A percentile compares a stretch with the other conserved stretches of the same genome.
Evolutionary conservation across 2,888 invertebrate genomes (phyloP).

Genomic region (Orchestes rusci): DNA sequence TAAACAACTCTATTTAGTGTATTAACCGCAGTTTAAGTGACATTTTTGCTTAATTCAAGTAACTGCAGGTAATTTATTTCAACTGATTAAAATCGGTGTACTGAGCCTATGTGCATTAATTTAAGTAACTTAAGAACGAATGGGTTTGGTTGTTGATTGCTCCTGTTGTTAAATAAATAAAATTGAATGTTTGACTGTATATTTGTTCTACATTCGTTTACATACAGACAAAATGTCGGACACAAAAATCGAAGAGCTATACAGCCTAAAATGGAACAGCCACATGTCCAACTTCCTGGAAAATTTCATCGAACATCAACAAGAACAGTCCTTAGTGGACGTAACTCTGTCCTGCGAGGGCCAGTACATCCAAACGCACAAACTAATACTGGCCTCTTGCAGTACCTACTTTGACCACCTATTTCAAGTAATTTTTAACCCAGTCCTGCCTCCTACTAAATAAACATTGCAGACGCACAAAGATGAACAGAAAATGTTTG

Average conservation of each 20-base stretch:
- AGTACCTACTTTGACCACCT: slow-evolving; percentile 33
- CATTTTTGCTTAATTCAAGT: too few relatives aligned
- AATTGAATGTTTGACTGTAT: too few relatives aligned
- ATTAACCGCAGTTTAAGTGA: too few relatives aligned
- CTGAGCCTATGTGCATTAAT: too few relatives aligned
- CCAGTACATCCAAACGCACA: slow-evolving; percentile 46
- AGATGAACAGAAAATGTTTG: slow-evolving; percentile 41
- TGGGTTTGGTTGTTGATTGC: too few relatives aligned
- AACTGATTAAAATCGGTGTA: too few relatives aligned
- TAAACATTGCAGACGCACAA: slow-evolving; percentile 33
- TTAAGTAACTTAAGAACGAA: too few relatives aligned
- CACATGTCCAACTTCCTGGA: slow-evolving; percentile 46
- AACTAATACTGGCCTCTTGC: slow-evolving; percentile 47
- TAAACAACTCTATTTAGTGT: too few relatives aligned
- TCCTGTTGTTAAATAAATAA: too few relatives aligned
- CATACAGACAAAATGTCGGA: too few relatives aligned
- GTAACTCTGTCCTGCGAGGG: slow-evolving; percentile 47
- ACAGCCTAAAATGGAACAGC: slow-evolving; percentile 48
- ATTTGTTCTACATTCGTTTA: too few relatives aligned
- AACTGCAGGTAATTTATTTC: too few relatives aligned
- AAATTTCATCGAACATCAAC: slow-evolving; percentile 44
- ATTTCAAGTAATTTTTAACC: slow-evolving; percentile 13
- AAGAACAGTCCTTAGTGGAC: slow-evolving; percentile 44
- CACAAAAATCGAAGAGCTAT: slow-evolving; percentile 26
- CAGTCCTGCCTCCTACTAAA: not conserved